phyloP scores from a whole-genome alignment of 2,888 invertebrate genomes.

The Drosophila picticornis region DNA sequence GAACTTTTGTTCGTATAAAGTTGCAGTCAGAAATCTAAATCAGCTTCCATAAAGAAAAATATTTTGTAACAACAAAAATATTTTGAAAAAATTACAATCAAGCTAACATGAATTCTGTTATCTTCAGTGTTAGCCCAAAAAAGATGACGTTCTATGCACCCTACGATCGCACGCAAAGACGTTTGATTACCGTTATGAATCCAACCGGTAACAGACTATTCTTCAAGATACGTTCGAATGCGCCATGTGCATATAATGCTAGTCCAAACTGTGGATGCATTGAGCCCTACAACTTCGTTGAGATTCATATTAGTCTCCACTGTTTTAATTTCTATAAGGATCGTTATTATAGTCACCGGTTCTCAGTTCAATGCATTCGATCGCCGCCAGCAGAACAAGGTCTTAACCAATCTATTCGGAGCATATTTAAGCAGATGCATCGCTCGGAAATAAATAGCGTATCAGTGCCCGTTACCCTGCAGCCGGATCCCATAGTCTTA shows the following conservation, averaged over 20 bases:
- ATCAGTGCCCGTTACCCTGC: constrained; percentile 27
- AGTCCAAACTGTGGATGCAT: constrained; percentile 45
- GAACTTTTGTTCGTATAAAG: background rate
- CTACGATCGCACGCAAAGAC: constrained; percentile 45
- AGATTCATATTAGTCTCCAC: constrained; percentile 35
- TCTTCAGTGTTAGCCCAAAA: constrained; percentile 48
- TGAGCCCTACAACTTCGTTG: constrained; percentile 38
- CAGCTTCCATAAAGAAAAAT: background rate
- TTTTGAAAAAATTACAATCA: background rate
- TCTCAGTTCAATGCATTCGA: constrained; percentile 32
- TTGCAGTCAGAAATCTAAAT: background rate
- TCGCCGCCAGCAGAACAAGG: background rate
- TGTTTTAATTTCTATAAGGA: constrained; percentile 26
- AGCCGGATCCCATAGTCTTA: constrained; percentile 10
- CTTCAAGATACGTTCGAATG: constrained; percentile 58
- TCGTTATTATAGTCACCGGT: constrained; percentile 27
- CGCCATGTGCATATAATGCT: constrained; percentile 31
- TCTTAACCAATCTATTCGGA: background rate
- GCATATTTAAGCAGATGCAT: constrained; percentile 22
- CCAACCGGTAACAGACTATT: constrained; percentile 30
- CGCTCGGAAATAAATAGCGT: constrained; percentile 4
- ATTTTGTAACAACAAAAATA: background rate
- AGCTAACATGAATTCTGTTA: constrained; percentile 9
- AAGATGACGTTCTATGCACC: constrained; percentile 58
- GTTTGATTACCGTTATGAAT: constrained; percentile 54